Conservation (phyloP, 2,797 vertebrate genomes). For the Sebastolobus altivelis region DNA sequence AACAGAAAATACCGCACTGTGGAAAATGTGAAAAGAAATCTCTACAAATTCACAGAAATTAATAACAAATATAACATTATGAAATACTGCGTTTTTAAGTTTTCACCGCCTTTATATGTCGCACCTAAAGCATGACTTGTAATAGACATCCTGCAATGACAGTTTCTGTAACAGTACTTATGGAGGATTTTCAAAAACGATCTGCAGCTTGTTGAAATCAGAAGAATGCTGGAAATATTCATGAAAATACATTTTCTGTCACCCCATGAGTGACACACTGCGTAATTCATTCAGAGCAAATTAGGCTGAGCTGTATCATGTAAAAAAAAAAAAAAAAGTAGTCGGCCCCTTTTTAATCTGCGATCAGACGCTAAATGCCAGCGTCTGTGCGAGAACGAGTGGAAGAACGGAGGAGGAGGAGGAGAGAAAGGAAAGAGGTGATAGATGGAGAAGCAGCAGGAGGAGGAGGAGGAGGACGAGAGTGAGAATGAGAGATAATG, state of each 20-base stretch:
- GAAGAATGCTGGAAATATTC: constrained; percentile 47
- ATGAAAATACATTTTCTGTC: constrained; percentile 51
- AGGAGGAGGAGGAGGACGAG: constrained; percentile 37
- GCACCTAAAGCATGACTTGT: not conserved
- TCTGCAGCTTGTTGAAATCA: constrained; percentile 22
- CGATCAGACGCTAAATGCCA: constrained; percentile 43
- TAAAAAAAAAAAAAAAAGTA: constrained; percentile 24
- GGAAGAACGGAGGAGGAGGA: constrained; percentile 44
- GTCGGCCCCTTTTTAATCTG: constrained; percentile 59
- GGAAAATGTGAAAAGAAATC: not conserved
- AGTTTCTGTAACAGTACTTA: constrained; percentile 8
- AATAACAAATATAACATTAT: not conserved
- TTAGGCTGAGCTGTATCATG: constrained; percentile 52
- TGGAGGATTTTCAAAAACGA: not conserved
- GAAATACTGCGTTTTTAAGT: not conserved
- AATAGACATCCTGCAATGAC: constrained; percentile 6
- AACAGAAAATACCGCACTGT: not conserved
- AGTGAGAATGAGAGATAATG: constrained; percentile 71
- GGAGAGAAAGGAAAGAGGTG: constrained; percentile 63
- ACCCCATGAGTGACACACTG: constrained; percentile 53
- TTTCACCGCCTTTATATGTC: not conserved
- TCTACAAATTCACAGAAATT: not conserved
- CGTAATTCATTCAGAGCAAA: constrained; percentile 71
- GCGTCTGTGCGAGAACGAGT: constrained; percentile 41
- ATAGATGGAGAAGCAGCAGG: constrained; percentile 59